Percentiles rank a stretch among this genome's conserved stretches.
Evolutionary conservation across 2,113 vertebrate species (phyloP).

Genomic region (Oostethus manadensis): DNA sequence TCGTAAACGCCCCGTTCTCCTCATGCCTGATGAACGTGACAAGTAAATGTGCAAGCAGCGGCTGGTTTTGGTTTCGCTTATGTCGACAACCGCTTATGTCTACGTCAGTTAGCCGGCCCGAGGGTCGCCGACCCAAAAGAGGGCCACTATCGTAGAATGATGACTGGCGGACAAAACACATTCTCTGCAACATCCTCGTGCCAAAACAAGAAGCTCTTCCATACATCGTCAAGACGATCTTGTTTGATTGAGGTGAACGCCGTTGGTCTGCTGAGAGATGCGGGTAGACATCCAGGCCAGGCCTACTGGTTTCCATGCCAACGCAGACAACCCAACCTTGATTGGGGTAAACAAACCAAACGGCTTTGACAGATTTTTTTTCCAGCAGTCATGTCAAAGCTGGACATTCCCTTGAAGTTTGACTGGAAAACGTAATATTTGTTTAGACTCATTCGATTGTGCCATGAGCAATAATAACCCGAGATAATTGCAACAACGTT

Average conservation of each 20-base stretch:
- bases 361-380: slow-evolving; percentile 33
- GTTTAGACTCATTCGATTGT: slow-evolving; percentile 24
- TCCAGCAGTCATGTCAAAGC: too few species aligned
- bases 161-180: too few species aligned
- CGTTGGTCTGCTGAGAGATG: slow-evolving; percentile 50
- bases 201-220: slow-evolving; percentile 4
- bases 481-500: slow-evolving; percentile 28
- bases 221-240: slow-evolving; percentile 33
- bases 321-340: slow-evolving; percentile 18
- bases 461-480: slow-evolving; percentile 51
- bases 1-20: too few species aligned
- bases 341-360: slow-evolving; percentile 36
- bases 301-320: slow-evolving; percentile 53
- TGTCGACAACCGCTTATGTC: too few species aligned
- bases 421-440: slow-evolving; percentile 1
- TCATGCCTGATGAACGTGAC: too few species aligned
- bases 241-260: slow-evolving; percentile 62
- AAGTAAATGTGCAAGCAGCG: too few species aligned
- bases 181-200: too few species aligned
- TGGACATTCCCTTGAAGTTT: slow-evolving; percentile 20
- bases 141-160: too few species aligned
- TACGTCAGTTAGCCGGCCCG: too few species aligned
- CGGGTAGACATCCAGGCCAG: slow-evolving; percentile 39
- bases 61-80: too few species aligned
- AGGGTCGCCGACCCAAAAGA: too few species aligned